Percentiles rank a stretch among this genome's conserved stretches.
Conservation (phyloP, 2,888 invertebrate species). For the Phragmatobia fuliginosa region DNA sequence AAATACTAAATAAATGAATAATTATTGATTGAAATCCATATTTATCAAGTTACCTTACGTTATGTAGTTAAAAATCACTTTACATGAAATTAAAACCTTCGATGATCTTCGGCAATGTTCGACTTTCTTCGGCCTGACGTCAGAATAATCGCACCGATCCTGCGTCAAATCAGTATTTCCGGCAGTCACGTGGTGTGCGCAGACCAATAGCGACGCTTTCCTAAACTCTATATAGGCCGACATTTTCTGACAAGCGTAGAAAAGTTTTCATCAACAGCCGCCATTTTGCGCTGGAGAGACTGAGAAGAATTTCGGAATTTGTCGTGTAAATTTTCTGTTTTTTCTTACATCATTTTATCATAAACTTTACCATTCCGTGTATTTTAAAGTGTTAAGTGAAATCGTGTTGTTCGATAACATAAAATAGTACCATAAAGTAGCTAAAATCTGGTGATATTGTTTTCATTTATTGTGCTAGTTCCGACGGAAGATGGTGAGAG, state of each 20-base stretch:
- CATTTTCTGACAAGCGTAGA: constrained; percentile 96
- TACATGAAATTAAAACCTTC: constrained; percentile 63
- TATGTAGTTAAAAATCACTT: constrained; percentile 37
- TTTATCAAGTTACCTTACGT: constrained; percentile 8
- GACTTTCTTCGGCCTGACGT: constrained; percentile 80
- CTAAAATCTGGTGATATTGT: constrained; percentile 88
- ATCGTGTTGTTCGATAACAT: constrained; percentile 78
- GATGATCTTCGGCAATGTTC: constrained; percentile 69
- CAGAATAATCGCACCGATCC: constrained; percentile 79
- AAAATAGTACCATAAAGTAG: constrained; percentile 82
- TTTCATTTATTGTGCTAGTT: constrained; percentile 91
- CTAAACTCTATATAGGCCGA: constrained; percentile 82
- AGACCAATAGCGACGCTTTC: constrained; percentile 76
- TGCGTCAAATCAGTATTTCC: constrained; percentile 81
- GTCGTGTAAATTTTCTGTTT: constrained; percentile 90
- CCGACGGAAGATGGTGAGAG: constrained; percentile 92
- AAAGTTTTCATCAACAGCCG: constrained; percentile 98
- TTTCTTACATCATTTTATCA: constrained; percentile 86
- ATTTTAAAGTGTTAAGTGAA: constrained; percentile 87
- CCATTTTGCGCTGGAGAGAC: constrained; percentile 96
- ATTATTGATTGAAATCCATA: neutral
- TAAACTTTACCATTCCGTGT: constrained; percentile 87
- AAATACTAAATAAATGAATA: neutral
- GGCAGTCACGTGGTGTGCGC: constrained; percentile 81
- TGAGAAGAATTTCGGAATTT: constrained; percentile 92